phyloP scores from a whole-genome alignment of 35 echinoderm and acorn worm species.

The Patiria miniata region DNA sequence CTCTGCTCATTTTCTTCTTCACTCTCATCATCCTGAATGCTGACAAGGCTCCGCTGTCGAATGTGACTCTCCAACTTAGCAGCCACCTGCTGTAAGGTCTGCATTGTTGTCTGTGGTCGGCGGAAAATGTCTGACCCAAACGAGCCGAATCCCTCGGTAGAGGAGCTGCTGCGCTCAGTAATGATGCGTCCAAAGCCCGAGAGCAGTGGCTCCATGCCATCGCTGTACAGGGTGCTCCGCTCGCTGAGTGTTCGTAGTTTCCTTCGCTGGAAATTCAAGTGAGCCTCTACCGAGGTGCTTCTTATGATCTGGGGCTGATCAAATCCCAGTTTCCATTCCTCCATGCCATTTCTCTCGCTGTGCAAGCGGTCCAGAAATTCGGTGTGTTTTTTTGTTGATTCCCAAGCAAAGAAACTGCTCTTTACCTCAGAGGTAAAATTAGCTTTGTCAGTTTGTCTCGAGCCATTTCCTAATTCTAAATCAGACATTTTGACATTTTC shows the following conservation, averaged over 20 bases:
- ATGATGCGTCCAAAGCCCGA: background rate
- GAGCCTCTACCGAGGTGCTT: background rate
- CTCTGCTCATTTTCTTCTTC: background rate
- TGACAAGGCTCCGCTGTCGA: constrained; percentile 11
- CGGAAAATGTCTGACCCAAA: background rate
- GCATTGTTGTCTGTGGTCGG: background rate
- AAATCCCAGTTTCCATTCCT: constrained; percentile 18
- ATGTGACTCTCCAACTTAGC: background rate
- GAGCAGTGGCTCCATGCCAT: constrained; percentile 6
- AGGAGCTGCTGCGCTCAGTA: background rate
- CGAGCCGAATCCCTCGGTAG: constrained; percentile 4
- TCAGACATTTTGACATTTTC: too few relatives aligned
- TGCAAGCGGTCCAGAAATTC: too few relatives aligned
- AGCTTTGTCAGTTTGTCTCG: too few relatives aligned
- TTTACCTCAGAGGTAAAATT: too few relatives aligned
- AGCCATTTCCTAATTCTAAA: too few relatives aligned
- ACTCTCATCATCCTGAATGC: background rate
- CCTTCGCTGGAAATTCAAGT: background rate
- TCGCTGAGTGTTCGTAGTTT: constrained; percentile 7
- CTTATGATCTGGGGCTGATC: background rate
- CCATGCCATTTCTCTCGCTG: background rate
- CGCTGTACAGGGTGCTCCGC: constrained; percentile 9
- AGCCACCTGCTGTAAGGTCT: constrained; percentile 9
- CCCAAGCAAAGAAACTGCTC: too few relatives aligned
- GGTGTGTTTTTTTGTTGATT: too few relatives aligned